Evolutionary conservation across 2,888 invertebrate genomes (phyloP).

Genomic region (Spisula solida): DNA sequence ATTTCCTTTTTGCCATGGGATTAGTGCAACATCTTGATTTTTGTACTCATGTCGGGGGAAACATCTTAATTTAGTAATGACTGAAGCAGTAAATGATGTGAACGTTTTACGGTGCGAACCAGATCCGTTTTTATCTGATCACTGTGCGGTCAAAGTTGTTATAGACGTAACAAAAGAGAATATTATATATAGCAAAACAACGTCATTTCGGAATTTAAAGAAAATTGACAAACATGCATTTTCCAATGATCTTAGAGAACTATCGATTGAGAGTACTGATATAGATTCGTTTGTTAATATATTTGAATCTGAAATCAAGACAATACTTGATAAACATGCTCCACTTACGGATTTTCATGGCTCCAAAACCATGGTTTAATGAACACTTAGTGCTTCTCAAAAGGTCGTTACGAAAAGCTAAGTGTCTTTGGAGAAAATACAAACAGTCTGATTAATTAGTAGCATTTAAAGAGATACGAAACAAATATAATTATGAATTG

Average conservation of each 20-base stretch:
- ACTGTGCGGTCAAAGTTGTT: slow-evolving; percentile 36
- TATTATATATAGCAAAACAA: background rate
- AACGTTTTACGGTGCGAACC: slow-evolving; percentile 26
- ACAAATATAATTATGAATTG: too few relatives aligned
- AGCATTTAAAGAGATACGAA: too few relatives aligned
- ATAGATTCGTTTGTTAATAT: background rate
- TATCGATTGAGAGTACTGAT: background rate
- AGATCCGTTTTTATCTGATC: slow-evolving; percentile 31
- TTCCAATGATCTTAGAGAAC: background rate
- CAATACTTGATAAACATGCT: slow-evolving; percentile 29
- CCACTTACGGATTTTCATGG: background rate
- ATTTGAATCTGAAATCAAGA: background rate
- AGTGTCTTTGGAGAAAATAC: too few relatives aligned
- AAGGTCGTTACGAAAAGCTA: slow-evolving; percentile 13
- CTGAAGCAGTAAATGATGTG: too few relatives aligned
- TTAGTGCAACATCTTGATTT: slow-evolving; percentile 43
- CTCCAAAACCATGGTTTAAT: slow-evolving; percentile 39
- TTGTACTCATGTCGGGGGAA: slow-evolving; percentile 6
- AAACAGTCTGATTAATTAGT: too few relatives aligned
- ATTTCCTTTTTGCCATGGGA: slow-evolving; percentile 39
- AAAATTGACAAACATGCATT: background rate
- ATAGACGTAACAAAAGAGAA: background rate
- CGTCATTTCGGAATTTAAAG: background rate
- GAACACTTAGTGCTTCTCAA: background rate
- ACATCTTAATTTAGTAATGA: slow-evolving; percentile 27